These are phyloP conservation scores for Ricordea florida DNA, from an alignment of 92 coral and sea anemone genomes.

Conservation along the genomic window DNA sequence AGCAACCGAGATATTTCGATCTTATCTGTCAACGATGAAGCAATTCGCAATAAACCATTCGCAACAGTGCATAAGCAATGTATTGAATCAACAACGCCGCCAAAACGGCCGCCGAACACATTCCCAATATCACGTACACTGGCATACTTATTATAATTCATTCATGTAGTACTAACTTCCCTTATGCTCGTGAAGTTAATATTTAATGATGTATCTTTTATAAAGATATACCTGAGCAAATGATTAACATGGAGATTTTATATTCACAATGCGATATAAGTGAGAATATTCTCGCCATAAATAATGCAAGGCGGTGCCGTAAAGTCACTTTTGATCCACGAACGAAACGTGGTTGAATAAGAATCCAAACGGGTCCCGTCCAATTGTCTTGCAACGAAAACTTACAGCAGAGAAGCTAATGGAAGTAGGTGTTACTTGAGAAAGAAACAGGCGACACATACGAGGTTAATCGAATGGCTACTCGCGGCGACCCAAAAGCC, in stretches of 20 bases:
- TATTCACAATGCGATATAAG: constrained; percentile 65
- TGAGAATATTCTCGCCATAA: constrained; percentile 79
- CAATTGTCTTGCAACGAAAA: no score
- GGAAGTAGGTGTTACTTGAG: no score
- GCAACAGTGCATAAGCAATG: no score
- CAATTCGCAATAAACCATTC: constrained; percentile 1
- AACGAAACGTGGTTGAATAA: no score
- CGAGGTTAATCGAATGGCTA: no score
- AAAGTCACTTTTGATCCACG: no score
- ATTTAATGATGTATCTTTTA: constrained; percentile 79
- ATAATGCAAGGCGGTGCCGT: constrained; percentile 73
- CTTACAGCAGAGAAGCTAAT: no score
- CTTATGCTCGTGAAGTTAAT: constrained; percentile 72
- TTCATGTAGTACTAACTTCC: constrained; percentile 44
- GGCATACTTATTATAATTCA: constrained; percentile 1
- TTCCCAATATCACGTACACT: neutral
- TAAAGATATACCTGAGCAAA: constrained; percentile 82
- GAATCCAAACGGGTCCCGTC: no score
- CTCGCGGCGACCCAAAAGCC: no score
- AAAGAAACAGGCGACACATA: no score
- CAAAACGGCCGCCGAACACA: neutral
- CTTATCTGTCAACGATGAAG: constrained; percentile 26
- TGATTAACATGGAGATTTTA: constrained; percentile 81
- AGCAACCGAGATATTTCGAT: no score
- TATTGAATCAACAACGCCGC: neutral